Base-by-base conservation (phyloP, 2,888 invertebrate genomes). In the Andrena trimmerana region DNA sequence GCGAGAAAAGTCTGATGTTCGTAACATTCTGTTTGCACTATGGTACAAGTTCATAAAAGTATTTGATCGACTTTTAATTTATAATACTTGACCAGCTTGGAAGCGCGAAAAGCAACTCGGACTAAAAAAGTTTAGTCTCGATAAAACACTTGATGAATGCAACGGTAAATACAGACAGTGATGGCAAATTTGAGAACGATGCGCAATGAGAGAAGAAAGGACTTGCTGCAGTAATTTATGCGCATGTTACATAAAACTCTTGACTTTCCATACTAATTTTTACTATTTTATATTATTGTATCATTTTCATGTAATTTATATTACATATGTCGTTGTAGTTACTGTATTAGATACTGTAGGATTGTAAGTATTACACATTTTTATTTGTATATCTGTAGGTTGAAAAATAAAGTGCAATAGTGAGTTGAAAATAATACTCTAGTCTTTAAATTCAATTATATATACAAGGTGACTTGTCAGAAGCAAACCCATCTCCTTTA, bases 341-440 rank as follows among this genome's bases (percentile, higher is more conserved):
- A 79, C 66, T 78, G 76, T 83, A 81, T 54, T 80, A 84, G 65
- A 72, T 87, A 83, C 83, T 75, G 72, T 88, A 82, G 84, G 71
- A 80, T 74, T 84, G 76, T 90, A 82, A 90, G 78, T 88, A 91
- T 89, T 92, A 88, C 87, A 90, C 87, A 88, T 91, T 92, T 91
- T 91, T 89, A 92, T 92, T 91, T 91, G 84, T 90, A 92, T 88
- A 86, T 90, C 88, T 91, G 89, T 91, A 91, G 85, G 89, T 90
- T 91, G 85, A 79, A 86, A 88, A 91, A 90, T 90, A 92, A 92
- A 92, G 92, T 92, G 92, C 92, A 92, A 92, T 92, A 83, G 84
- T 59, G 70, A 78, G 75, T 77, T 70, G 52, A 48, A 52, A 42
- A 20, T 7, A 20, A 27, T 42, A 7, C 48, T 13, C 7, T 10